phyloP scores from a whole-genome alignment of 2,113 vertebrate genomes.

The Protomyctophum bolini region DNA sequence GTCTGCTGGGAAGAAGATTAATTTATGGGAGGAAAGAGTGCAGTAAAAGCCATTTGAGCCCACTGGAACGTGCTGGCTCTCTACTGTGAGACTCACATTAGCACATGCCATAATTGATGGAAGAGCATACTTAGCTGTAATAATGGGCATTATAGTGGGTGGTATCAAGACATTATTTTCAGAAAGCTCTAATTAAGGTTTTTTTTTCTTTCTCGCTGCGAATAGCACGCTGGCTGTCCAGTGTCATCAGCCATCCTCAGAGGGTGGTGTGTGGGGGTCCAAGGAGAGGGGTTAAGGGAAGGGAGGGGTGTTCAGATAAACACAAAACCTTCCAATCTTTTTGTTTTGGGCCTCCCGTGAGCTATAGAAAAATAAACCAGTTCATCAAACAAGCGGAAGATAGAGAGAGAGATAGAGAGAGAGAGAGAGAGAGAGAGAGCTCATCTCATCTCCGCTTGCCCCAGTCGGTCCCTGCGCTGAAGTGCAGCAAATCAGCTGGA shows the following conservation, averaged over 20 bases:
- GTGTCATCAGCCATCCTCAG: constrained; percentile 45
- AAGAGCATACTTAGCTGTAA: constrained; percentile 75
- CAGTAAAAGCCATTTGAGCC: constrained; percentile 64
- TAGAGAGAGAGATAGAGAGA: no score
- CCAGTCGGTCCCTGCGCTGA: constrained; percentile 29
- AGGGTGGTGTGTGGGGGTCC: not conserved
- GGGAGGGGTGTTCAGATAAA: constrained; percentile 43
- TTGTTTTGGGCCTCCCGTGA: constrained; percentile 50
- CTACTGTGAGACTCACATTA: constrained; percentile 69
- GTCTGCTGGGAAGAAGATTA: constrained; percentile 64
- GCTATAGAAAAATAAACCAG: constrained; percentile 56
- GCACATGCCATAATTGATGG: constrained; percentile 76
- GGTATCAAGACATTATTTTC: constrained; percentile 71
- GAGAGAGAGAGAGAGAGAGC: no score
- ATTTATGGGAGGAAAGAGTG: constrained; percentile 63
- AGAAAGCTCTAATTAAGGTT: constrained; percentile 67
- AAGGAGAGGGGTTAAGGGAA: not conserved
- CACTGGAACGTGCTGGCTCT: constrained; percentile 65
- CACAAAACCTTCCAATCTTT: constrained; percentile 50
- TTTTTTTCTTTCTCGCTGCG: not conserved
- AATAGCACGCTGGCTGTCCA: constrained; percentile 13
- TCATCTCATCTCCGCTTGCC: no score
- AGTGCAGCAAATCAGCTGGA: constrained; percentile 58
- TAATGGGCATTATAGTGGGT: constrained; percentile 75
- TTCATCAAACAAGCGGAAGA: constrained; percentile 51